These are phyloP conservation scores for Paramisgurnus dabryanus DNA, from an alignment of 2,113 vertebrate species.

Conservation along the genomic window DNA sequence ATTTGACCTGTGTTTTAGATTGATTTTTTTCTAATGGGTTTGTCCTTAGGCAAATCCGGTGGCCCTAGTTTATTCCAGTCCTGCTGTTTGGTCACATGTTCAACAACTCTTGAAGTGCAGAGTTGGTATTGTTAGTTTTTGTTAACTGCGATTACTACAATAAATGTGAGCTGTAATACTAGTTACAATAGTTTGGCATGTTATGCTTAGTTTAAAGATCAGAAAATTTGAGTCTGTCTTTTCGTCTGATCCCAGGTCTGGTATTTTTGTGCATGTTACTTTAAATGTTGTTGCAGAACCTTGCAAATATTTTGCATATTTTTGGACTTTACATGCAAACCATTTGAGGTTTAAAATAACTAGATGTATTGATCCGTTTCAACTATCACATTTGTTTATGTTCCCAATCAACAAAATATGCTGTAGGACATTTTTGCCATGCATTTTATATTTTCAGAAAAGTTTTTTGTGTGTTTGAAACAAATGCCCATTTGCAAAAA, in stretches of 20 bases:
- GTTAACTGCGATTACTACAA: neutral
- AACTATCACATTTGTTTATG: neutral
- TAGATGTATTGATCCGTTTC: neutral
- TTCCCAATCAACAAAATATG: neutral
- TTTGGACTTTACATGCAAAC: neutral
- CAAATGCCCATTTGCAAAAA: neutral
- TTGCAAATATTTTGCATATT: no score
- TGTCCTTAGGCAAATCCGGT: constrained; percentile 30
- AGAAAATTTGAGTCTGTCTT: no score
- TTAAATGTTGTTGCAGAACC: neutral
- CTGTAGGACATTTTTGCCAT: neutral
- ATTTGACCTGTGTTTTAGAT: constrained; percentile 30
- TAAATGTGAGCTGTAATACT: neutral
- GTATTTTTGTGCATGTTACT: no score
- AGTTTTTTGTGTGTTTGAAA: neutral
- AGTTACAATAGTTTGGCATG: neutral
- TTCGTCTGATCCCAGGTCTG: no score
- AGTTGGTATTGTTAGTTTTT: neutral
- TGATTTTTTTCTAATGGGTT: constrained; percentile 33
- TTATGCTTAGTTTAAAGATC: no score
- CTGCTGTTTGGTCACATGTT: constrained; percentile 12
- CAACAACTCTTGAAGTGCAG: neutral
- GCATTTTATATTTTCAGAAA: neutral
- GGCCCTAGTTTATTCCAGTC: constrained; percentile 30
- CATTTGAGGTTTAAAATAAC: no score